Conservation (phyloP, 2,113 vertebrate species). For the Protobothrops mucrosquamatus region DNA sequence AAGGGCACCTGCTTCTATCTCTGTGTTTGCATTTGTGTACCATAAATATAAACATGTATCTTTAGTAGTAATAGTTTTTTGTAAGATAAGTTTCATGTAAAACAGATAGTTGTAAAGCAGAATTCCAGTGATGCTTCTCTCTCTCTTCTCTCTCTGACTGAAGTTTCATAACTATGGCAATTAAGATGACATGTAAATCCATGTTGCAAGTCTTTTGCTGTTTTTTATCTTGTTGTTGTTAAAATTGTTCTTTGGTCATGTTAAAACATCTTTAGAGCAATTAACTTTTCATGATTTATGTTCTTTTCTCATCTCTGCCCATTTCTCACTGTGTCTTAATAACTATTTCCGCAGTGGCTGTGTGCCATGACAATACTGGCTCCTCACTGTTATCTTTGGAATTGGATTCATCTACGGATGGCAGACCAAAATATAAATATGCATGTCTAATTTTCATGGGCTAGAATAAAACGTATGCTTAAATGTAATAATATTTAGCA, state of each 20-base stretch:
- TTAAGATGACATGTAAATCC: not conserved
- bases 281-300: not conserved
- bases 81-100: not conserved
- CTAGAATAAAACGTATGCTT: not conserved
- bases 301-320: not conserved
- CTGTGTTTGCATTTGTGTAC: not conserved
- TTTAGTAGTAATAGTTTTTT: not conserved
- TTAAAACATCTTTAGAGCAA: not conserved
- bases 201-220: not conserved
- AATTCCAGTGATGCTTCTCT: not conserved
- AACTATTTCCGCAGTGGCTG: not conserved
- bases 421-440: not conserved
- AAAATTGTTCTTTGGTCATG: not conserved
- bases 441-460: not conserved
- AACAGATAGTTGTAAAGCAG: not conserved
- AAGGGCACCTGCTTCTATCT: slow-evolving; percentile 1
- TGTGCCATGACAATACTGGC: not conserved
- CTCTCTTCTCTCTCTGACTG: not conserved
- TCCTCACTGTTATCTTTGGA: not conserved
- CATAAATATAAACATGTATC: not conserved
- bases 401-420: not conserved
- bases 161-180: not conserved
- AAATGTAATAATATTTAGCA: not conserved
- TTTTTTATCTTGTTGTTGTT: not conserved
- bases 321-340: not conserved